These are phyloP conservation scores for Drosophila longiperda DNA, from an alignment of 2,888 invertebrate genomes.

Conservation along the genomic window DNA sequence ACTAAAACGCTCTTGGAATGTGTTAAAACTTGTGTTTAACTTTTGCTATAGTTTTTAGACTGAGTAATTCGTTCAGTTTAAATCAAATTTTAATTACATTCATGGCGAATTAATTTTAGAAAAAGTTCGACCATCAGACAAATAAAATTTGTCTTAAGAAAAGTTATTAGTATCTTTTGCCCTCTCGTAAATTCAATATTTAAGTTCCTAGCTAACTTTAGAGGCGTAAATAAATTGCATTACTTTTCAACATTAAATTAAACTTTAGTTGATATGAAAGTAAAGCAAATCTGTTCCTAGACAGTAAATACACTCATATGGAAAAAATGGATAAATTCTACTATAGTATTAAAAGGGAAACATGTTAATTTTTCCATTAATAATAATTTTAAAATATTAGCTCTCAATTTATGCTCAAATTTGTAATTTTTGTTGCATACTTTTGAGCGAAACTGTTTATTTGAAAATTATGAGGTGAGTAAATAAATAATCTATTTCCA, in stretches of 20 bases:
- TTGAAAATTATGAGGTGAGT: conserved; percentile 1
- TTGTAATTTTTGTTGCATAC: conserved; percentile 31
- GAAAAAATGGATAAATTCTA: too few species aligned
- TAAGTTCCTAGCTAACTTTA: neutral
- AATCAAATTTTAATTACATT: conserved; percentile 5
- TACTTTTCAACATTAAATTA: neutral
- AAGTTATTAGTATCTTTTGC: neutral
- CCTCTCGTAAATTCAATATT: neutral
- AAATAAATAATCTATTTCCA: conserved; percentile 1
- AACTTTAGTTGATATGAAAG: neutral
- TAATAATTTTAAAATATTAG: neutral
- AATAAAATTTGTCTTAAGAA: neutral
- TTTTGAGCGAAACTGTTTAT: conserved; percentile 27
- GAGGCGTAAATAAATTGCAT: neutral
- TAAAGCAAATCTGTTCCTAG: neutral
- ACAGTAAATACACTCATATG: neutral
- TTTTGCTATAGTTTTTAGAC: conserved; percentile 10
- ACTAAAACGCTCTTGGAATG: neutral
- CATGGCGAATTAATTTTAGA: neutral
- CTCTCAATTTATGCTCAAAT: neutral
- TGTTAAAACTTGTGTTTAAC: conserved; percentile 6
- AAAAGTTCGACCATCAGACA: neutral
- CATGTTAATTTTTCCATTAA: neutral
- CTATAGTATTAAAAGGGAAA: neutral
- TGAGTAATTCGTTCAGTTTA: neutral